Evolutionary conservation across 2,797 vertebrate genomes (phyloP), one percentile per base, ranked within the genome.

Genomic region (Gambelia wislizenii): DNA sequence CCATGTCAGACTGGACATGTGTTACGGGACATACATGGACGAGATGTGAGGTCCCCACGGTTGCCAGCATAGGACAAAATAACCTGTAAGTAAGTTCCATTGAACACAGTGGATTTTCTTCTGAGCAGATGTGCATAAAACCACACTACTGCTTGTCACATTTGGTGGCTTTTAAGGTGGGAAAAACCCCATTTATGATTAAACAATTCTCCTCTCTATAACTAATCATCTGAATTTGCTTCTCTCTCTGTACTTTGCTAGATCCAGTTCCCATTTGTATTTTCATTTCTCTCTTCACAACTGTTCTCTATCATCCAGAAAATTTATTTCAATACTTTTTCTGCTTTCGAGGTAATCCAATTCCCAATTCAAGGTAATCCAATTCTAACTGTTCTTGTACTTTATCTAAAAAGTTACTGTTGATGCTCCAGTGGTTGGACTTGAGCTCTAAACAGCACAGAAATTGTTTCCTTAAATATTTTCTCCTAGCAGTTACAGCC

Each of bases 331-430:
- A 13, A 30, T 44, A 20, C 27, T 9, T 33, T 78, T 86, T 64
- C 49, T 20, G 25, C 69, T 52, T 52, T 67, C 49, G 67, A 25
- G 27, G 54, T 44, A 42, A 42, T 70, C 12, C 61, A 27, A 39
- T 84, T 79, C 61, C 47, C 61, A n/a, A 36, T 77, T 78, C 54
- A 64, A 76, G n/a, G n/a, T n/a, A n/a, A n/a, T n/a, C n/a, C n/a
- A n/a, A 30, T n/a, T 59, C 42, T 77, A 27, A 25, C 6, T 13
- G 56, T 76, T 20, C 22, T 76, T 27, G 27, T 4, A 33, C 25
- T 33, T 42, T 74, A 36, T 16, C 72, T 75, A 61, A 20, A 33
- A 20, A 59, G 59, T n/a, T 74, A 67, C 30, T 67, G n/a, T 13
- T n/a, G n/a, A n/a, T 12, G 52, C 56, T 39, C 42, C 10, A 85